A percentile compares a stretch with the other conserved stretches of the same genome.
These are phyloP conservation scores for Carassius auratus DNA, from an alignment of 2,113 vertebrate genomes.

Conservation along the genomic window DNA sequence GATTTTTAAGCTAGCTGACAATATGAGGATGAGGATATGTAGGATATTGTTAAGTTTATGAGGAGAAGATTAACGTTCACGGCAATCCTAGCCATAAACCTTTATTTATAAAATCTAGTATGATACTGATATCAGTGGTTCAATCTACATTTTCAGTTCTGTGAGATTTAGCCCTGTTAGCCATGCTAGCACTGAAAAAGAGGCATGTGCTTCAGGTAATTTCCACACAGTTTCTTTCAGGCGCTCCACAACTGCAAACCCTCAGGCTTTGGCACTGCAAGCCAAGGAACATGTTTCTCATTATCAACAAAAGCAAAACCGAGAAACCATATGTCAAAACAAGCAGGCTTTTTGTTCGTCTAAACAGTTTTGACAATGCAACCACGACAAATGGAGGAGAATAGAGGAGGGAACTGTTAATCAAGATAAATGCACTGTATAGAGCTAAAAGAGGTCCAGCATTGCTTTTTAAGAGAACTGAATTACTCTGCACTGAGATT, in stretches of 20 bases:
- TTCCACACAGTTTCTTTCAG: conserved; percentile 48
- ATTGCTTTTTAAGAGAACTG: conserved; percentile 47
- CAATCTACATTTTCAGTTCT: conserved; percentile 22
- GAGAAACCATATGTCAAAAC: conserved; percentile 65
- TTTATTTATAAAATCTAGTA: neutral
- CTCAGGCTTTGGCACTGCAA: conserved; percentile 25
- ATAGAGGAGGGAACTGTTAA: conserved; percentile 46
- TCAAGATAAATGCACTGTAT: conserved; percentile 46
- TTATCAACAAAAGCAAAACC: conserved; percentile 64
- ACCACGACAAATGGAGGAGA: conserved; percentile 52
- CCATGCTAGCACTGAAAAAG: conserved; percentile 44
- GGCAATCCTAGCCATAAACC: neutral
- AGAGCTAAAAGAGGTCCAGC: conserved; percentile 31
- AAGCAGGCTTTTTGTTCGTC: conserved; percentile 53
- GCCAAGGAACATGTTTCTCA: conserved; percentile 62
- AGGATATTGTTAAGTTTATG: conserved; percentile 51
- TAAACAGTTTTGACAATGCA: conserved; percentile 57
- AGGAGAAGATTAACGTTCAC: conserved; percentile 38
- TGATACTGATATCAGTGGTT: neutral
- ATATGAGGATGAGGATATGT: too few relatives aligned
- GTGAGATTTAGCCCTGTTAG: conserved; percentile 6
- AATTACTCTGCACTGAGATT: conserved; percentile 29
- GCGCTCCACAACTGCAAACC: conserved; percentile 32
- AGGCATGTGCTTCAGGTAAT: conserved; percentile 54
- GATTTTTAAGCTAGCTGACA: conserved; percentile 45